Base-by-base conservation (phyloP, 2,113 vertebrate species). In the Sterrhoptilus dennistouni region DNA sequence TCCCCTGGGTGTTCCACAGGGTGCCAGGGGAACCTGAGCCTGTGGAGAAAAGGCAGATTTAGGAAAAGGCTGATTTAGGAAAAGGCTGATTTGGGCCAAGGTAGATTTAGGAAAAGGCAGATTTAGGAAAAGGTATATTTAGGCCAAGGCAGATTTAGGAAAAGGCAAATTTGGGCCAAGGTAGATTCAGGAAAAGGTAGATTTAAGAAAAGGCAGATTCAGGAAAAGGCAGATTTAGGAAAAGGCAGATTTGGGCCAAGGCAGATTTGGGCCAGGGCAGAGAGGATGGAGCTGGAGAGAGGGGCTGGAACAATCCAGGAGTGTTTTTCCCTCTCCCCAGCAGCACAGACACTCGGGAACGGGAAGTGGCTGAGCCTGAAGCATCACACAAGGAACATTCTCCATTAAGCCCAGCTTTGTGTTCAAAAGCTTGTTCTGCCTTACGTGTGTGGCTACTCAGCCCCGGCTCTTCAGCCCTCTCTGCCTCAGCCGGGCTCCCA, bases 401-500 rank as follows among this genome's bases (percentile, higher is more conserved):
- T 93, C 94, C 94, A 95, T 96, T 95, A 95, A 93, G 94, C 79
- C 86, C 19, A 7, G 54, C 79, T 95, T 90, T 90, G 92, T 94
- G 92, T 35, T 93, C 94, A 90, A 88, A 97, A 91, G 88, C 49
- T 53, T 38, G 38, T 38, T 38, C 71, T 83, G 61, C 88, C 66
- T 83, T 68, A 4, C 0, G 3, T 23, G 57, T 31, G 82, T 76
- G 85, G 40, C 82, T 83, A 50, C 95, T 95, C 94, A 54, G 79
- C 45, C 83, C 0, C 68, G 89, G 88, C 96, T 95, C 96, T 97
- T 90, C 92, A 97, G 94, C 71, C 88, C 95, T 96, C 88, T 95
- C 84, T 54, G 76, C 94, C 20, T 92, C 92, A 90, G 88, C 90
- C 92, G 66, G 94, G 50, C 83, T 94, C 83, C 91, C 80, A 74